A percentile compares a stretch with the other conserved stretches of the same genome.
These are phyloP conservation scores for Troglohyphantes excavatus DNA, from an alignment of 2,888 invertebrate species.

Conservation along the genomic window DNA sequence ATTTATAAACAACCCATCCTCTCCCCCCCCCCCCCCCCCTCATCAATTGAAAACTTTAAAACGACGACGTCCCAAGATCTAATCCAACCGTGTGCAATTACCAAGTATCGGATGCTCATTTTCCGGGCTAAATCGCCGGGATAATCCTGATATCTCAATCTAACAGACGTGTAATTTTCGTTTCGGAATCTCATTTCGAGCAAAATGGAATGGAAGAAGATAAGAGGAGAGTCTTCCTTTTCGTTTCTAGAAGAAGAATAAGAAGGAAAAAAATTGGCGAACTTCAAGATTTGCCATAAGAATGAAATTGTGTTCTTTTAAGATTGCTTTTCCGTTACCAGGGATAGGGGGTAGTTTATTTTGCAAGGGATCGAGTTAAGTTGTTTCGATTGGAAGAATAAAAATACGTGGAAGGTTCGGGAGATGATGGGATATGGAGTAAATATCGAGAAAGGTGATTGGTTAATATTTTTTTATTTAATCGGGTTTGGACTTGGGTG, in stretches of 20 bases:
- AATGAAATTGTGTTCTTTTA: not conserved
- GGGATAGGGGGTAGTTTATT: constrained; percentile 39
- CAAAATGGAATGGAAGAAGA: constrained; percentile 69
- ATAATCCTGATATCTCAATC: constrained; percentile 57
- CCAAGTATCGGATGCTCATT: constrained; percentile 43
- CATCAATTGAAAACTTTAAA: too few relatives aligned
- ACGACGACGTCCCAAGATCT: too few relatives aligned
- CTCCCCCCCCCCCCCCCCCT: too few relatives aligned
- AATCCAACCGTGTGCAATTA: constrained; percentile 43
- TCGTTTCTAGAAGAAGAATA: not conserved
- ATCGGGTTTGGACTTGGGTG: not conserved
- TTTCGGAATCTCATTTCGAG: constrained; percentile 54
- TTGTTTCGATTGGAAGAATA: not conserved
- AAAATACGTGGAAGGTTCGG: not conserved
- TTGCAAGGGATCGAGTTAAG: constrained; percentile 4
- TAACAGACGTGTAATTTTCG: constrained; percentile 63
- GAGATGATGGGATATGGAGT: constrained; percentile 38
- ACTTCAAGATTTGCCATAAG: constrained; percentile 23
- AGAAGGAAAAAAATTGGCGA: not conserved
- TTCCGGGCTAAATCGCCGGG: constrained; percentile 47
- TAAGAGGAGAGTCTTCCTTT: constrained; percentile 11
- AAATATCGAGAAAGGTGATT: constrained; percentile 18
- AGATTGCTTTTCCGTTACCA: constrained; percentile 53
- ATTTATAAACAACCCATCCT: too few relatives aligned
- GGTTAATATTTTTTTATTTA: constrained; percentile 7